phyloP scores from a whole-genome alignment of 2,797 vertebrate genomes.

The Mastacembelus armatus region DNA sequence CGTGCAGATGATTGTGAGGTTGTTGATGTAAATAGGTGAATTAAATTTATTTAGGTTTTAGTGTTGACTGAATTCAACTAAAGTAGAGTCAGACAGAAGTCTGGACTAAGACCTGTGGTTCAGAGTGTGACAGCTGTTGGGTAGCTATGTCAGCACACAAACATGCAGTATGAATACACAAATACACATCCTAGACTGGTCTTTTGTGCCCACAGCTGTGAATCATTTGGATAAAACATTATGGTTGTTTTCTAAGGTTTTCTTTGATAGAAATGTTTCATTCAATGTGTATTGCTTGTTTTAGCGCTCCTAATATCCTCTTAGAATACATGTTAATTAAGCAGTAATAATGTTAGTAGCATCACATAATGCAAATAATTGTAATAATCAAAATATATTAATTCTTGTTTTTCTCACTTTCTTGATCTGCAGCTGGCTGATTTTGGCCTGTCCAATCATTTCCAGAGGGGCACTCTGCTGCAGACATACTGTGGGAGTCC shows the following conservation, averaged over 20 bases:
- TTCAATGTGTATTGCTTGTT: not conserved
- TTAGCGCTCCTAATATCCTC: not conserved
- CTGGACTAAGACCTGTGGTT: no score
- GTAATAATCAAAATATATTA: not conserved
- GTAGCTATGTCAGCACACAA: no score
- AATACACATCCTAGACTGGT: no score
- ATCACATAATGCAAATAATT: not conserved
- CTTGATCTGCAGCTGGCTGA: slow-evolving; percentile 82
- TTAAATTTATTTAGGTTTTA: not conserved
- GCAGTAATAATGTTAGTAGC: not conserved
- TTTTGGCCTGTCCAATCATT: slow-evolving; percentile 85
- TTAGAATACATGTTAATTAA: not conserved
- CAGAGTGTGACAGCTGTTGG: slow-evolving; percentile 10
- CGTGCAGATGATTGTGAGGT: slow-evolving; percentile 9
- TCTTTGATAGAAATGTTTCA: no score
- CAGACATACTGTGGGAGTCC: slow-evolving; percentile 89
- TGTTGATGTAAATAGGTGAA: not conserved
- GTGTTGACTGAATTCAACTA: not conserved
- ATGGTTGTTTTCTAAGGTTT: no score
- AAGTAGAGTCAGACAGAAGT: not conserved
- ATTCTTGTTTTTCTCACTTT: slow-evolving; percentile 25
- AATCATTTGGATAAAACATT: no score
- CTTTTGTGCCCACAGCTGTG: no score
- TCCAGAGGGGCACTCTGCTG: slow-evolving; percentile 73
- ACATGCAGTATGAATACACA: no score